phyloP scores from a whole-genome alignment of 37 sponge, comb jelly and placozoan genomes.

The Beroe forskalii region DNA sequence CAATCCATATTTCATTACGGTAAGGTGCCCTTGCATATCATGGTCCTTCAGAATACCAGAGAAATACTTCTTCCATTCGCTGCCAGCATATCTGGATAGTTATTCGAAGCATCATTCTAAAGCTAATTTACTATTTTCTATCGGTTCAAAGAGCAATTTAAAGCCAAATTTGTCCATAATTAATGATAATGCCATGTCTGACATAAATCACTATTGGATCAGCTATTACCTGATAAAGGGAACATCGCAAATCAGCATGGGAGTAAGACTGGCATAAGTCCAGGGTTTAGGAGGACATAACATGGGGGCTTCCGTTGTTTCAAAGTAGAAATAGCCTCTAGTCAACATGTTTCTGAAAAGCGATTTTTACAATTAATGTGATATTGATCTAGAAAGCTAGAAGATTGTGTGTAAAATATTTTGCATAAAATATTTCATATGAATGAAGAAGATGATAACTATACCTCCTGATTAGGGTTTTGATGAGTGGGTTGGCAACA shows the following conservation, averaged over 20 bases:
- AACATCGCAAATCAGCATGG: conserved; percentile 20
- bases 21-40: not conserved
- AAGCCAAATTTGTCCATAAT: too few species aligned
- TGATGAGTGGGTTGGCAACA: conserved; percentile 13
- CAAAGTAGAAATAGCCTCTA: conserved; percentile 42
- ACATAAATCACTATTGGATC: too few species aligned
- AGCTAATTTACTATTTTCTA: not conserved
- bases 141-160: not conserved
- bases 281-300: conserved; percentile 51
- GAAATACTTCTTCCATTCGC: conserved; percentile 40
- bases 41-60: not conserved
- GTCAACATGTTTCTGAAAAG: conserved; percentile 4
- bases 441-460: too few species aligned
- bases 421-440: too few species aligned
- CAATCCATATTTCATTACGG: conserved; percentile 35
- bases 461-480: not conserved
- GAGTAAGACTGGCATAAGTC: conserved; percentile 11
- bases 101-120: not conserved
- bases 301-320: conserved; percentile 36
- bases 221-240: conserved; percentile 61
- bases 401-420: too few species aligned
- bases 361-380: too few species aligned
- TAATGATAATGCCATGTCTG: too few species aligned
- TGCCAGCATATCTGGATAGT: conserved; percentile 43
- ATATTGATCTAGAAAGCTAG: too few species aligned